Evolutionary conservation across 1,140 invertebrate genomes (phyloP), one percentile per base, ranked within the genome.

Genomic region (Probaryconus sp.): DNA sequence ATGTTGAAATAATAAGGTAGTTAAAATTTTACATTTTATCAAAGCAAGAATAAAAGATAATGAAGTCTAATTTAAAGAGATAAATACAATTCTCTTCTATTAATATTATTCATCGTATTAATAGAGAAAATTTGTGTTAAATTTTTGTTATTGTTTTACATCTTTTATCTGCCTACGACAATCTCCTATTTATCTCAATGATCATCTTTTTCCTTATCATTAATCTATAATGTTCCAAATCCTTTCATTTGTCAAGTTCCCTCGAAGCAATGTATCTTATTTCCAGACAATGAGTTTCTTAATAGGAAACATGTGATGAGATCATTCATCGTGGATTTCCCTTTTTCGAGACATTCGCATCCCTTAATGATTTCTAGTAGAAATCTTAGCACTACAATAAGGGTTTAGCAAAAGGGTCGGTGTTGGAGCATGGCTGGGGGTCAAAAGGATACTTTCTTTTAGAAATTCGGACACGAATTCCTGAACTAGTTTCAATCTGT

Each of bases 371-470:
- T 6, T 21, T 64, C 48, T 45, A 17, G 24, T 28, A 20, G 42
- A 38, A 48, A 60, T 53, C 60, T 53, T 53, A 53, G 2, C 10
- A 11, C 16, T 6, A 50, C 45, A 50, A 26, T 56, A 35, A 50
- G 50, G 33, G 18, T 42, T 55, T 28, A 9, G n/a, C 35, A 16
- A n/a, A n/a, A 60, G 56, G 43, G 55, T 60, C 42, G 55, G 55
- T 45, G 42, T 43, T 10, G 16, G 11, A 60, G 35, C 45, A 16
- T 63, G 17, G 35, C 56, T 21, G 38, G 26, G 9, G 38, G 17
- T 14, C 14, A 6, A n/a, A 40, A 1, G 6, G 18, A 10, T n/a
- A 56, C 38, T 56, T 56, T 43, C 26, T 43, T 43, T 43, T 56
- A 20, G 26, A 21, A 56, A 31, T 33, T 17, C n/a, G n/a, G 17